These are phyloP conservation scores for Arvicanthis niloticus DNA, from an alignment of 2,113 vertebrate species.

Conservation along the genomic window DNA sequence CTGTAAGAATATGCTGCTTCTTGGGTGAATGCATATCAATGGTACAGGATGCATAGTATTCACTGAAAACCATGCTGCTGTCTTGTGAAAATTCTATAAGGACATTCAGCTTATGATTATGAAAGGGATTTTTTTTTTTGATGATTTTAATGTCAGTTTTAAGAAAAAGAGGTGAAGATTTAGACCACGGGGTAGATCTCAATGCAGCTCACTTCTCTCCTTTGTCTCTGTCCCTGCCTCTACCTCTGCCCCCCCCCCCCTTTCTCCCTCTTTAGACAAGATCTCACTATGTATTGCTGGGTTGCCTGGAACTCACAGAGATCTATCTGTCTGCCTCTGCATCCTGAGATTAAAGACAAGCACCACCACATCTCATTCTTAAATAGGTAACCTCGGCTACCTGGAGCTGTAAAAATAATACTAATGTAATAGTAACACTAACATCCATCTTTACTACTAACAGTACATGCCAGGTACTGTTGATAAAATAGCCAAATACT, in stretches of 20 bases:
- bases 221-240: not conserved
- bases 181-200: not conserved
- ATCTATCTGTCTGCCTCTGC: not conserved
- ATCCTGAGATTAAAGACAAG: not conserved
- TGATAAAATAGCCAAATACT: not conserved
- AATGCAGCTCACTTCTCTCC: not conserved
- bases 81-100: conserved; percentile 39
- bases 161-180: conserved; percentile 14
- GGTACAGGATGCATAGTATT: not conserved
- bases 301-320: not conserved
- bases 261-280: too few relatives aligned
- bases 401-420: not conserved
- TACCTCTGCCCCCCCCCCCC: too few relatives aligned
- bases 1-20: conserved; percentile 32
- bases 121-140: not conserved
- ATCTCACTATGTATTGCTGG: not conserved
- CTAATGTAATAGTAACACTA: not conserved
- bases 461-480: not conserved
- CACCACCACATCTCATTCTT: not conserved
- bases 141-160: conserved; percentile 39
- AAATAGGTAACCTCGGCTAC: not conserved
- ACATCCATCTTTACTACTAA: not conserved
- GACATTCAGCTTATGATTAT: not conserved
- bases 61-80: conserved; percentile 3
- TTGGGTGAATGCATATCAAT: conserved; percentile 57